These are phyloP conservation scores for Moxostoma hubbsi DNA, from an alignment of 2,797 vertebrate genomes.

Conservation along the genomic window DNA sequence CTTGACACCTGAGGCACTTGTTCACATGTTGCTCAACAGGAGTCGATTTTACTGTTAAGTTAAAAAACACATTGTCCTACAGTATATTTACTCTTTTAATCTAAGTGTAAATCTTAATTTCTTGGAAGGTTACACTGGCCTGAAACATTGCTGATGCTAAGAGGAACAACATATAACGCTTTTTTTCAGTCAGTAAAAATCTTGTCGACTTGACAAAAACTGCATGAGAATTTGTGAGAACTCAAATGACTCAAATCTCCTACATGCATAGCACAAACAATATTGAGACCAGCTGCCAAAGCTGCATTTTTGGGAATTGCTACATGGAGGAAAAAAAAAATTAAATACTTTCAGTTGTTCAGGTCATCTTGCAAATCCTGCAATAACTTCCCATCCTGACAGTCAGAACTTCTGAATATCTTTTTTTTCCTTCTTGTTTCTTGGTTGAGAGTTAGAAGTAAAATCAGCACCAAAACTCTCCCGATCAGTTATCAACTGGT, in stretches of 20 bases:
- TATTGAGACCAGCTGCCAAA: slow-evolving; percentile 49
- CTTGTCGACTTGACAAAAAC: not conserved
- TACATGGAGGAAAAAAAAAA: not conserved
- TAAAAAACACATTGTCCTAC: not conserved
- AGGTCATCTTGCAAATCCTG: slow-evolving; percentile 13
- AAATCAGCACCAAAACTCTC: not conserved
- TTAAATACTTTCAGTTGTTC: too few species aligned
- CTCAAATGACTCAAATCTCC: not conserved
- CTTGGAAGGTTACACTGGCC: not conserved
- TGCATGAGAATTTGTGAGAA: slow-evolving; percentile 19
- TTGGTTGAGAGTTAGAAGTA: not conserved
- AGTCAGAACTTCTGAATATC: not conserved
- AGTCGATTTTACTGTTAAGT: slow-evolving; percentile 4
- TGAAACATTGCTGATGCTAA: slow-evolving; percentile 7
- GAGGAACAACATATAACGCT: not conserved
- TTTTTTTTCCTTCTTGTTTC: not conserved
- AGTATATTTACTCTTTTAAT: not conserved
- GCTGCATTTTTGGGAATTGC: slow-evolving; percentile 30
- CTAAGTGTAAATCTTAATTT: slow-evolving; percentile 8
- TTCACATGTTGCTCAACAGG: slow-evolving; percentile 43
- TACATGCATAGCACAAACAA: slow-evolving; percentile 9
- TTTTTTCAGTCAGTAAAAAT: slow-evolving; percentile 1
- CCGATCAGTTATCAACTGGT: not conserved
- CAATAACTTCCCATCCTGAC: not conserved
- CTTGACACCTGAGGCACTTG: slow-evolving; percentile 57